Evolutionary conservation across 2,797 vertebrate species (phyloP).

Genomic region (Anguilla marmorata): DNA sequence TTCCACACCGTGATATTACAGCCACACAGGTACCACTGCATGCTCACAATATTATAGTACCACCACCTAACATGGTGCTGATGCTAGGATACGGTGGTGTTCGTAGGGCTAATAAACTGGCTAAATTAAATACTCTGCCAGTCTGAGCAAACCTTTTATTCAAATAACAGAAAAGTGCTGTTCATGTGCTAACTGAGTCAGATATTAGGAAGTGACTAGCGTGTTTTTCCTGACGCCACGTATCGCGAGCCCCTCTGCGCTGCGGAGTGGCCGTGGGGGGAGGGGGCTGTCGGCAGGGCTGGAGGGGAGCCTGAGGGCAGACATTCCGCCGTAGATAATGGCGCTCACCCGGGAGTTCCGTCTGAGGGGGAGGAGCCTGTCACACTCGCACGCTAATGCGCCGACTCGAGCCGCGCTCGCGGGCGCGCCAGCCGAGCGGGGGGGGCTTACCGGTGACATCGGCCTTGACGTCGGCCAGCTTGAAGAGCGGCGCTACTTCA

Average conservation of each 20-base stretch:
- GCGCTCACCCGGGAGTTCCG: slow-evolving; percentile 37
- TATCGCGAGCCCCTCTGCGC: not conserved
- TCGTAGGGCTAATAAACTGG: not conserved
- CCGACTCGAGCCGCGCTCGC: slow-evolving; percentile 5
- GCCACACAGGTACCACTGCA: slow-evolving; percentile 29
- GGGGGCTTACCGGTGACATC: slow-evolving; percentile 77
- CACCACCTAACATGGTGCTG: slow-evolving; percentile 27
- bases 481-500: slow-evolving; percentile 88
- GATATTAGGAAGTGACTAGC: not conserved
- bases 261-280: slow-evolving; percentile 24
- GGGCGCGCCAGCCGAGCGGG: slow-evolving; percentile 28
- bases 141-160: not conserved
- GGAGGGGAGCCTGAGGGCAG: slow-evolving; percentile 45
- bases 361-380: slow-evolving; percentile 32
- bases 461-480: slow-evolving; percentile 84
- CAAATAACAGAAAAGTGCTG: not conserved
- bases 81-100: not conserved
- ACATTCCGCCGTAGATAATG: slow-evolving; percentile 34
- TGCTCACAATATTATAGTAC: slow-evolving; percentile 12
- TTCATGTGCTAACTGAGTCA: not conserved
- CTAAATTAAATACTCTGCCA: not conserved
- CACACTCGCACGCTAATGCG: slow-evolving; percentile 32
- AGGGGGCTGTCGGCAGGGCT: slow-evolving; percentile 25
- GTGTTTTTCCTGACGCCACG: not conserved
- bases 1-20: not conserved